phyloP scores from a whole-genome alignment of 2,113 vertebrate genomes.

The Cynocephalus volans region DNA sequence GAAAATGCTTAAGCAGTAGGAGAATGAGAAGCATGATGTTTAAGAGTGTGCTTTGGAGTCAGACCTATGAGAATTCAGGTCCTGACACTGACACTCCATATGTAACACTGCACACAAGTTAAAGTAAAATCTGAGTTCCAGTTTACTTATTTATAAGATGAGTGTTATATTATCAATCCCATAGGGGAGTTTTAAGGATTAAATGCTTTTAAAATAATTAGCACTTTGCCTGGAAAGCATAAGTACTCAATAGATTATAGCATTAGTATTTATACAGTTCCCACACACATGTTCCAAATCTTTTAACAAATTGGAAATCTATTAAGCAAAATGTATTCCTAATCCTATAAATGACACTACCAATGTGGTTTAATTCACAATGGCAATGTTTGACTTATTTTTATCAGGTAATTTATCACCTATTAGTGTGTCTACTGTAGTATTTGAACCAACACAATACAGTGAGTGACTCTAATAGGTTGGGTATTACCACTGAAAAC shows the following conservation, averaged over 20 bases:
- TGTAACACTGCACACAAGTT: not conserved
- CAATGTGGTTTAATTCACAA: not conserved
- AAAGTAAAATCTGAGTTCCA: not conserved
- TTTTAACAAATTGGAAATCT: not conserved
- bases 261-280: not conserved
- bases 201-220: not conserved
- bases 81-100: too few relatives aligned
- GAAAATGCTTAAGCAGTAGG: not conserved
- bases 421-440: not conserved
- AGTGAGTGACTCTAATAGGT: not conserved
- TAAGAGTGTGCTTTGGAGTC: not conserved
- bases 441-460: not conserved
- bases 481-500: not conserved
- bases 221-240: not conserved
- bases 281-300: not conserved
- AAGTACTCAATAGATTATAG: not conserved
- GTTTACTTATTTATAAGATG: not conserved
- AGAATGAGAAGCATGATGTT: not conserved
- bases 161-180: not conserved
- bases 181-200: not conserved
- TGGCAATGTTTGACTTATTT: not conserved
- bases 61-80: not conserved
- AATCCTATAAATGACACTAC: not conserved
- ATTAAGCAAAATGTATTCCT: not conserved
- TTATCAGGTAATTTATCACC: not conserved